phyloP scores from a whole-genome alignment of 1,140 invertebrate genomes.

The Micrasema minimum region DNA sequence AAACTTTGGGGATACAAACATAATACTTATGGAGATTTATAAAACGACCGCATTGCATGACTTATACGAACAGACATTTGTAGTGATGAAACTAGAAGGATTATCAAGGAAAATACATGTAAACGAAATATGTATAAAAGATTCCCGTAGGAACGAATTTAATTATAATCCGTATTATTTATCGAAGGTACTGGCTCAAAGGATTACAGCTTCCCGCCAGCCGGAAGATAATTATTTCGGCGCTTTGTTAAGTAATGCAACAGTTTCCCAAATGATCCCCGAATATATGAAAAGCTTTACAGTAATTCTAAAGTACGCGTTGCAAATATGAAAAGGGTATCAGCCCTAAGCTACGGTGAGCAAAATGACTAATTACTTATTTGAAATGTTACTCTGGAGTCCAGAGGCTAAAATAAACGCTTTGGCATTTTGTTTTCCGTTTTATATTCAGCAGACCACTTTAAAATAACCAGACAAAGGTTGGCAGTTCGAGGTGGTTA shows the following conservation, averaged over 20 bases:
- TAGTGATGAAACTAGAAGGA: too few species aligned
- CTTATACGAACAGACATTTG: too few species aligned
- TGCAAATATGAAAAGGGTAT: conserved; percentile 1
- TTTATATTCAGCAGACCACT: conserved; percentile 9
- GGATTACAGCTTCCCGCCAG: neutral
- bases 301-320: too few species aligned
- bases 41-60: too few species aligned
- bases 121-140: too few species aligned
- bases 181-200: too few species aligned
- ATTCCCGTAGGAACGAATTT: too few species aligned
- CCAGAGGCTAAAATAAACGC: neutral
- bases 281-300: too few species aligned
- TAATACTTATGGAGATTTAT: too few species aligned
- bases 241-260: conserved; percentile 21
- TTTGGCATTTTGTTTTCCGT: conserved; percentile 29
- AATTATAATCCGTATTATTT: too few species aligned
- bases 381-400: conserved; percentile 26
- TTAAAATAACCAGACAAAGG: conserved; percentile 19
- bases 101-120: too few species aligned
- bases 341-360: conserved; percentile 3
- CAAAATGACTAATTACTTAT: conserved; percentile 37
- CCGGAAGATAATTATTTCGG: conserved; percentile 5
- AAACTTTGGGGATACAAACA: too few species aligned
- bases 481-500: neutral
- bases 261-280: neutral